These are phyloP conservation scores for Felis chaus DNA, from an alignment of 2,113 vertebrate species.

Conservation along the genomic window DNA sequence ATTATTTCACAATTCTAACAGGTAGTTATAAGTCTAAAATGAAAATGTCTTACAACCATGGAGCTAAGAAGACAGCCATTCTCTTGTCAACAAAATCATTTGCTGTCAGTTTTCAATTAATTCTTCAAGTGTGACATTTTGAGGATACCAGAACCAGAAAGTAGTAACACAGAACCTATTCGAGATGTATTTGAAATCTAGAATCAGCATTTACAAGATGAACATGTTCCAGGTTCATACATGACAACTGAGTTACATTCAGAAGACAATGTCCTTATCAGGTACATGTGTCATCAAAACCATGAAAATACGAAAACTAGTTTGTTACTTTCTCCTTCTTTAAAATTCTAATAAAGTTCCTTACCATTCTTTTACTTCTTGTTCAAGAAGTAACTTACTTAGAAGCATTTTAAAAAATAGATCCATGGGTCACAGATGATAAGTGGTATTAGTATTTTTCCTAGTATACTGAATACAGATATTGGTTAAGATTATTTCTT, in stretches of 20 bases:
- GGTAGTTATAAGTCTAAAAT: not conserved
- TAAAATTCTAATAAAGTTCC: slow-evolving; percentile 16
- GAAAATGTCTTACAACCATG: not conserved
- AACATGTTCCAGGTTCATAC: not conserved
- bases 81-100: not conserved
- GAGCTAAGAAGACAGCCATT: not conserved
- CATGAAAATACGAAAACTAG: not conserved
- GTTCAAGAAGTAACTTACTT: not conserved
- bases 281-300: not conserved
- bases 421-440: not conserved
- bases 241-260: not conserved
- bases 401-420: not conserved
- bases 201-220: not conserved
- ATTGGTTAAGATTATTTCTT: not conserved
- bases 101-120: not conserved
- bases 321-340: not conserved
- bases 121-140: not conserved
- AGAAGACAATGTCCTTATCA: not conserved
- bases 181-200: not conserved
- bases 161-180: not conserved
- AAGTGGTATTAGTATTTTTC: not conserved
- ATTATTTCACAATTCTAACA: not conserved
- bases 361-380: not conserved
- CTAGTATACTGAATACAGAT: not conserved
- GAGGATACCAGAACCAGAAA: not conserved